Percentiles rank a stretch among this genome's conserved stretches.
Conservation (phyloP, 2,113 vertebrate species). For the Cheilinus undulatus region DNA sequence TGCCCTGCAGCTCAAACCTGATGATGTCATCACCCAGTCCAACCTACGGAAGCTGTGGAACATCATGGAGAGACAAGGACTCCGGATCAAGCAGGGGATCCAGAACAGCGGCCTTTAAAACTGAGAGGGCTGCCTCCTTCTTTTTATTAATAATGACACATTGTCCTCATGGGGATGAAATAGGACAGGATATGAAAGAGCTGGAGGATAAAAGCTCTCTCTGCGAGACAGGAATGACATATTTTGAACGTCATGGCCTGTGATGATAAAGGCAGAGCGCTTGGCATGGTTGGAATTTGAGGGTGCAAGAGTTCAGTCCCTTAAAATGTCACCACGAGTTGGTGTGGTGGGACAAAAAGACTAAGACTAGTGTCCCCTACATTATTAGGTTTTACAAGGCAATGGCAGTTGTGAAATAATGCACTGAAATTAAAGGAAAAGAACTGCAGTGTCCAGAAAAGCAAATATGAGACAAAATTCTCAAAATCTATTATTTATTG, state of each 20-base stretch:
- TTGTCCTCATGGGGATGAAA: not conserved
- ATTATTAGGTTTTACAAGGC: constrained; percentile 1
- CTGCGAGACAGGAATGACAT: not conserved
- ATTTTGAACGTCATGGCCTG: not conserved
- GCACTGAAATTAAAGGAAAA: not conserved
- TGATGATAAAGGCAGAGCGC: constrained; percentile 15
- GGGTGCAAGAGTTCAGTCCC: not conserved
- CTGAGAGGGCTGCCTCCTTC: not conserved
- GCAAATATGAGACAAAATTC: not conserved
- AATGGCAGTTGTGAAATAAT: constrained; percentile 23
- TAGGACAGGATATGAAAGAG: not conserved
- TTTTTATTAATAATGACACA: not conserved
- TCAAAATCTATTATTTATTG: not conserved
- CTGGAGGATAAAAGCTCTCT: not conserved
- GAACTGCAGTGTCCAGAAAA: not conserved
- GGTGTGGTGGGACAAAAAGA: constrained; percentile 16
- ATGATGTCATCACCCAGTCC: constrained; percentile 95
- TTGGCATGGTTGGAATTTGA: constrained; percentile 23
- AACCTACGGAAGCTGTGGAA: constrained; percentile 99
- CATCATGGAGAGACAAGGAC: constrained; percentile 98
- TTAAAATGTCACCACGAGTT: not conserved
- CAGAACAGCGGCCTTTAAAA: constrained; percentile 29
- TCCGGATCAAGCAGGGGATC: constrained; percentile 81
- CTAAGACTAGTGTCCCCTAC: constrained; percentile 15
- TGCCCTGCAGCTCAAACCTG: constrained; percentile 94